These are phyloP conservation scores for Catonia carolina DNA, from an alignment of 2,888 invertebrate genomes.

Conservation along the genomic window DNA sequence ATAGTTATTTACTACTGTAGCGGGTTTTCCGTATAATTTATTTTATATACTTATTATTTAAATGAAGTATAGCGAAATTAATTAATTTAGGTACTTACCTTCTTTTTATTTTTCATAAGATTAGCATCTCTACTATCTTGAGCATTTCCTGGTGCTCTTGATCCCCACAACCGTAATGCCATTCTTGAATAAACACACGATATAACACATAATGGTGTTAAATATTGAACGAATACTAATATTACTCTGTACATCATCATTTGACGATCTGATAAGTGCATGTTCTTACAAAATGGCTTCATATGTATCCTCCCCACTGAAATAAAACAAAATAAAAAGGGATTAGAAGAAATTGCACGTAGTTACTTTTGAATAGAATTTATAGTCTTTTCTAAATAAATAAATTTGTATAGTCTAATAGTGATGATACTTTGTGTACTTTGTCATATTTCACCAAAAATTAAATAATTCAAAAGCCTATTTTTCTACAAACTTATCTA, in stretches of 20 bases:
- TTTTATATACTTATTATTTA: background rate
- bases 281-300: slow-evolving; percentile 54
- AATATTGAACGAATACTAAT: slow-evolving; percentile 58
- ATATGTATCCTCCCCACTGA: slow-evolving; percentile 44
- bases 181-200: slow-evolving; percentile 75
- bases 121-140: slow-evolving; percentile 71
- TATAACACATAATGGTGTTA: slow-evolving; percentile 74
- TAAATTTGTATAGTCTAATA: too few relatives aligned
- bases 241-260: slow-evolving; percentile 53
- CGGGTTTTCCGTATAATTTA: too few relatives aligned
- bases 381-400: too few relatives aligned
- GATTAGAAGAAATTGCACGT: too few relatives aligned
- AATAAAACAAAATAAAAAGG: slow-evolving; percentile 14
- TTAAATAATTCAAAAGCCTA: too few relatives aligned
- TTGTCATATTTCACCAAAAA: too few relatives aligned
- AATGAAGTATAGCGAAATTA: too few relatives aligned
- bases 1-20: too few relatives aligned
- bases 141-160: slow-evolving; percentile 70
- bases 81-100: slow-evolving; percentile 49
- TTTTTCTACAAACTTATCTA: too few relatives aligned
- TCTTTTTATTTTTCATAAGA: slow-evolving; percentile 73
- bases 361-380: too few relatives aligned
- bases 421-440: too few relatives aligned
- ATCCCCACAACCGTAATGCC: slow-evolving; percentile 72
- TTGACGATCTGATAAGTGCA: slow-evolving; percentile 49